Base-by-base conservation (phyloP, 2,797 vertebrate species). In the Prionace glauca region DNA sequence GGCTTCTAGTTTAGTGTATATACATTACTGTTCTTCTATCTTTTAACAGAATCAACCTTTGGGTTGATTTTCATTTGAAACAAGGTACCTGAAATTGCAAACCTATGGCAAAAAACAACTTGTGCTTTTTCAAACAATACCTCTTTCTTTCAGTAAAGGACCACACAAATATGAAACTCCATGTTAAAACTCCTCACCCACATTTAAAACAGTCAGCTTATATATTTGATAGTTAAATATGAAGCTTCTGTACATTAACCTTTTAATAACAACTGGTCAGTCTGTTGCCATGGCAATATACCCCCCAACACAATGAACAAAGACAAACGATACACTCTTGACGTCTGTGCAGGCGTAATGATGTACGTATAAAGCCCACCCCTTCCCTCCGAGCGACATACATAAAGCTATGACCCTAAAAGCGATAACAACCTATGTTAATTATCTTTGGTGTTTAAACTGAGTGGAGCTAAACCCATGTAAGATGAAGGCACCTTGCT, bases 391-490 rank as follows among this genome's bases (percentile, higher is more conserved):
- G 36, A 92, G 90, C 90, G 69, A 92, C 65, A 69, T 69, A 92
- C n/a, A 69, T 92, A 92, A 92, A 92, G 90, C 90, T 92, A 69
- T 92, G 90, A 92, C 18, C 62, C 90, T 92, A 92, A 92, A 92
- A 92, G 90, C 90, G 41, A 92, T 92, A 92, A 67, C 65, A 92
- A 92, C 90, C 90, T 92, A 92, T 92, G 90, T 92, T 92, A 92
- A 67, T 92, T 50, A 94, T 94, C 93, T 94, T 94, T 94, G 93
- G 93, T 94, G 69, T 94, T 94, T 94, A 94, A 94, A 94, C 69
- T 72, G 93, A 72, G 93, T 74, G 93, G 41, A 94, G 41, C 93
- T 74, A 74, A 94, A 74, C 26, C 69, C 93, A 74, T 94, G 93
- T 71, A 94, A 74, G 93, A 74, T 74, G 93, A 94, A 41, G 74